These are phyloP conservation scores for Dromococcyx pavoninus DNA, from an alignment of 2,797 vertebrate genomes.

Conservation along the genomic window DNA sequence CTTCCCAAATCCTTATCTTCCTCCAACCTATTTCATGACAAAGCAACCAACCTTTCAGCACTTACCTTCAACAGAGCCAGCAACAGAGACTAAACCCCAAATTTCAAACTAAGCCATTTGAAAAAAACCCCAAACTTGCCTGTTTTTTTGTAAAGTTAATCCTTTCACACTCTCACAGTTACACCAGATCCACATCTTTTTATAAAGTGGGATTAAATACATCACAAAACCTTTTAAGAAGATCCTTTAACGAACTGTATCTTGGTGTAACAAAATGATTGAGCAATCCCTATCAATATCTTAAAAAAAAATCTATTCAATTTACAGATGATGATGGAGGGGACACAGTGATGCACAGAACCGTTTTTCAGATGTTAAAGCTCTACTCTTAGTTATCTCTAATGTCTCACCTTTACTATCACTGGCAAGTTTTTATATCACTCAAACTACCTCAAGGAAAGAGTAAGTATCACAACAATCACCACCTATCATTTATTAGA, in stretches of 20 bases:
- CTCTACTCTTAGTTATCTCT: neutral
- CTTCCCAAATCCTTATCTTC: neutral
- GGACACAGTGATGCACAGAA: neutral
- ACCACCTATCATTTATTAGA: neutral
- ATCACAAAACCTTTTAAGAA: neutral
- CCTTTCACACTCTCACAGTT: neutral
- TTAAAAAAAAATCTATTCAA: neutral
- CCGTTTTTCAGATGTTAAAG: neutral
- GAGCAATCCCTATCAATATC: neutral
- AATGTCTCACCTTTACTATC: neutral
- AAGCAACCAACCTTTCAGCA: neutral
- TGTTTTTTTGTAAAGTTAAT: neutral
- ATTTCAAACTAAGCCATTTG: neutral
- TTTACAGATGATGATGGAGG: neutral
- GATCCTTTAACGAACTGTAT: neutral
- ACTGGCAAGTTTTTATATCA: neutral
- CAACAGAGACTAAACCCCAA: neutral
- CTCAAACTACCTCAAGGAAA: neutral
- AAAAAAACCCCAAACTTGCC: neutral
- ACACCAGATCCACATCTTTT: neutral
- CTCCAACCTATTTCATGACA: neutral
- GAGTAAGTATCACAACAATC: neutral
- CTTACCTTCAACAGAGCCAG: neutral
- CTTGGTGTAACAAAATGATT: neutral
- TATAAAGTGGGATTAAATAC: neutral